phyloP scores from a whole-genome alignment of 1,140 invertebrate genomes.

The Acromyrmex charruanus region DNA sequence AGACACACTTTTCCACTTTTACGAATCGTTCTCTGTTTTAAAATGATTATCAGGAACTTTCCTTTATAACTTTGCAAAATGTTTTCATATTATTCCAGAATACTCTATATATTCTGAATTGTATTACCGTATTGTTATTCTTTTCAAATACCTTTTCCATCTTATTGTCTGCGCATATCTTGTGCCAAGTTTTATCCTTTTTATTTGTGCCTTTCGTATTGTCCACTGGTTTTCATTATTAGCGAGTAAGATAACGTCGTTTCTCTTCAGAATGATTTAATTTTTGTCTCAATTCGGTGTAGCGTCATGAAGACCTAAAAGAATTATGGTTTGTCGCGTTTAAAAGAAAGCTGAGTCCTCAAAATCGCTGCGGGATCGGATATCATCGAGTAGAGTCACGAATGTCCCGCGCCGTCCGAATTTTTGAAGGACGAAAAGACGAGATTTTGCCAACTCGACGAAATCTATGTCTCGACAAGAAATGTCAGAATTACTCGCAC shows the following conservation, averaged over 20 bases:
- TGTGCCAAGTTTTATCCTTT: background rate
- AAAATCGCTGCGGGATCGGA: slow-evolving; percentile 59
- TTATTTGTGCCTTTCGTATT: background rate
- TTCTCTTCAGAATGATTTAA: slow-evolving; percentile 44
- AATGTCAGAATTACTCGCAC: slow-evolving; percentile 45
- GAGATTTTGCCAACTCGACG: slow-evolving; percentile 71
- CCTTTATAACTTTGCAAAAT: slow-evolving; percentile 5
- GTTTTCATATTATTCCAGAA: background rate
- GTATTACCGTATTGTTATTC: background rate
- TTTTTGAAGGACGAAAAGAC: slow-evolving; percentile 75
- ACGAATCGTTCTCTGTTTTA: background rate
- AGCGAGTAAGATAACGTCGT: slow-evolving; percentile 18
- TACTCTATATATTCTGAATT: background rate
- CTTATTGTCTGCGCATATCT: background rate
- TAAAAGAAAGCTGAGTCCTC: slow-evolving; percentile 72
- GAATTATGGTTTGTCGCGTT: slow-evolving; percentile 58
- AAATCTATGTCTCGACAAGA: slow-evolving; percentile 61
- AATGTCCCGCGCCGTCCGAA: slow-evolving; percentile 65
- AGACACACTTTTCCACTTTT: slow-evolving; percentile 9
- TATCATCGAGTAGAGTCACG: slow-evolving; percentile 77
- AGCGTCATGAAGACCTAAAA: slow-evolving; percentile 13
- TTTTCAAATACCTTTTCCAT: background rate
- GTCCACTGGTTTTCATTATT: slow-evolving; percentile 8
- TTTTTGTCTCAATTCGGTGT: slow-evolving; percentile 23
- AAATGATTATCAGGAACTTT: slow-evolving; percentile 11